phyloP scores from a whole-genome alignment of 2,888 invertebrate species.

The Lochmaea crataegi region DNA sequence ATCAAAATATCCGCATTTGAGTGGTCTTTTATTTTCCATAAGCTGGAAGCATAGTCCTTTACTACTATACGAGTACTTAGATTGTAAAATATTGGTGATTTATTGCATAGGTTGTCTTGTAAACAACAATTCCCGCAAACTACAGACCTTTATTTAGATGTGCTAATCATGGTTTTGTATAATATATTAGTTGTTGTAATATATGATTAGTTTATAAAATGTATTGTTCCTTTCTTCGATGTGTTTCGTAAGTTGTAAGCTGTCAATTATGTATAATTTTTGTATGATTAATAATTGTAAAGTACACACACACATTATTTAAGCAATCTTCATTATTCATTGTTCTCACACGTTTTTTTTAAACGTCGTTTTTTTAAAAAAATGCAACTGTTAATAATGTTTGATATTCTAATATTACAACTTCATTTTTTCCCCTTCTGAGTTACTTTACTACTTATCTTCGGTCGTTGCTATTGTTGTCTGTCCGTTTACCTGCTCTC shows the following conservation, averaged over 20 bases:
- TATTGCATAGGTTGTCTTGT: background rate
- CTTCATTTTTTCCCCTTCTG: background rate
- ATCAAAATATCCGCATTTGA: no score
- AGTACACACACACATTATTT: background rate
- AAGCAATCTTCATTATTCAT: background rate
- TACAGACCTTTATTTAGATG: background rate
- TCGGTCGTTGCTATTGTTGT: background rate
- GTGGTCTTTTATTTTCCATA: no score
- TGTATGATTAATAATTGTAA: background rate
- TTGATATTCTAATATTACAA: background rate
- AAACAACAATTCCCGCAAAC: background rate
- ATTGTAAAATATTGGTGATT: no score
- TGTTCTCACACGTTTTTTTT: background rate
- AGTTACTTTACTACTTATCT: background rate
- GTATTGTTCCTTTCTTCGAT: background rate
- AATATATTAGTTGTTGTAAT: background rate
- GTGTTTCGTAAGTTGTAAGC: background rate
- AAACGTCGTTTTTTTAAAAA: no score
- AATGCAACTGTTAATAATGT: background rate
- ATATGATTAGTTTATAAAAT: background rate
- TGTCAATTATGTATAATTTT: background rate
- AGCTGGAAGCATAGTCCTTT: no score
- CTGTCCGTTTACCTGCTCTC: background rate
- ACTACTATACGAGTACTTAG: no score
- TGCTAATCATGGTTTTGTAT: background rate